Evolutionary conservation across 2,797 vertebrate species (phyloP).

Genomic region (Neosalanx taihuensis): DNA sequence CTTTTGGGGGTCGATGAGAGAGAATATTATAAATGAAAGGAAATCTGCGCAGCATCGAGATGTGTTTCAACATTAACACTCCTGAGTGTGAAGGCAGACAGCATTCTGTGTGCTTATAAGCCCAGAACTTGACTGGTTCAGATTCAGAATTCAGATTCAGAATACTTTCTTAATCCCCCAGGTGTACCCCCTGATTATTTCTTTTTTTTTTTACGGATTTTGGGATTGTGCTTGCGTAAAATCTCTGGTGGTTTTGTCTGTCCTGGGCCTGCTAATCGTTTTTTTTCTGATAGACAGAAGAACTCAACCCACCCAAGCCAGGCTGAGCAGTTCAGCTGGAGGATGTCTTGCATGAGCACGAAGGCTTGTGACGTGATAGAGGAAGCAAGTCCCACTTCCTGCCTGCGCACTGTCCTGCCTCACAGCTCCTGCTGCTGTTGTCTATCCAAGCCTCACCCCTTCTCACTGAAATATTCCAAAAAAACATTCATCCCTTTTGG

Average conservation of each 20-base stretch:
- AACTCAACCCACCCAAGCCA: background rate
- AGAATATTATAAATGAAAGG: background rate
- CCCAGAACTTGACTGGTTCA: background rate
- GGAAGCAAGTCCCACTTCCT: constrained; percentile 14
- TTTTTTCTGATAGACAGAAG: background rate
- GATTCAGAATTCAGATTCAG: no score
- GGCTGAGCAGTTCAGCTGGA: background rate
- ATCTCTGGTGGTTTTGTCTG: background rate
- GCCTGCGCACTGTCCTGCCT: constrained; percentile 16
- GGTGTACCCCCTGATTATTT: background rate
- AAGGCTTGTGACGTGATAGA: background rate
- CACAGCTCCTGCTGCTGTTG: background rate
- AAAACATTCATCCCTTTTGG: constrained; percentile 23
- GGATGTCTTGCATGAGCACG: no score
- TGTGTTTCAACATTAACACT: background rate
- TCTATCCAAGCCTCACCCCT: background rate
- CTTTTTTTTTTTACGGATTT: background rate
- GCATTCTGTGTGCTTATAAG: background rate
- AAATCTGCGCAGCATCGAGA: background rate
- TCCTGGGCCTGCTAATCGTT: background rate
- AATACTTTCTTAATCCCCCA: no score
- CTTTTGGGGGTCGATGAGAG: background rate
- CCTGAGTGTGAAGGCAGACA: background rate
- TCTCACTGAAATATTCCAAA: constrained; percentile 11
- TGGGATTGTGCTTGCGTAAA: background rate